Evolutionary conservation across 2,888 invertebrate species (phyloP), one percentile per base, ranked within the genome.

Genomic region (Neoaliturus tenellus): DNA sequence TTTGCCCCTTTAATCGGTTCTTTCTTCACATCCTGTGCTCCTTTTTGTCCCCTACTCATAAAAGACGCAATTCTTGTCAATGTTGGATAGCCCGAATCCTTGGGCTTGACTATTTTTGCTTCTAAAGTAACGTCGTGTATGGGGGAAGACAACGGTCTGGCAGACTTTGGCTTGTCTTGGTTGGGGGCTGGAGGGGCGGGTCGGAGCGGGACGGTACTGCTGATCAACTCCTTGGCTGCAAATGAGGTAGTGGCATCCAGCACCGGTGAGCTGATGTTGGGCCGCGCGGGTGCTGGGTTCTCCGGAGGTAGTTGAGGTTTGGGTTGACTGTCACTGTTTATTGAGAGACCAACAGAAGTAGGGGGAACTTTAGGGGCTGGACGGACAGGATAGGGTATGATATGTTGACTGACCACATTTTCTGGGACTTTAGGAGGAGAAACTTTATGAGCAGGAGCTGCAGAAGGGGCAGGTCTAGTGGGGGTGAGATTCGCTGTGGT

Each of bases 221-320:
- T 85, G 67, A 95, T 92, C 10, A 96, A 89, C 87, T 96, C 95
- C 88, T 95, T 95, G 0, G 95, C 95, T 0, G 95, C 94, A 87
- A 95, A 95, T 5, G 88, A 87, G 0, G 97, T 97, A 0, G 97
- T 97, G 1, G 95, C 94, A 89, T 96, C 96, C 80, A 97, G 90
- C 78, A 96, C 95, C 0, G 97, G 97, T 85, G 95, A 95, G 8
- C 96, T 96, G 86, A 97, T 97, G 12, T 96, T 93, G 0, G 96
- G 96, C 86, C 96, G 92, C 58, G 93, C 92, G 4, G 86, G 73
- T 8, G 80, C 58, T 55, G 86, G 84, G 6, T 83, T 86, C 44
- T 84, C 83, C n/a, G 87, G 86, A 23, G 88, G 84, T 20, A 75
- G 81, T 55, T 55, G 81, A 35, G 14, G 55, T 78, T n/a, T 83